These are phyloP conservation scores for Brachirus orientalis DNA, from an alignment of 2,113 vertebrate species.

Conservation along the genomic window DNA sequence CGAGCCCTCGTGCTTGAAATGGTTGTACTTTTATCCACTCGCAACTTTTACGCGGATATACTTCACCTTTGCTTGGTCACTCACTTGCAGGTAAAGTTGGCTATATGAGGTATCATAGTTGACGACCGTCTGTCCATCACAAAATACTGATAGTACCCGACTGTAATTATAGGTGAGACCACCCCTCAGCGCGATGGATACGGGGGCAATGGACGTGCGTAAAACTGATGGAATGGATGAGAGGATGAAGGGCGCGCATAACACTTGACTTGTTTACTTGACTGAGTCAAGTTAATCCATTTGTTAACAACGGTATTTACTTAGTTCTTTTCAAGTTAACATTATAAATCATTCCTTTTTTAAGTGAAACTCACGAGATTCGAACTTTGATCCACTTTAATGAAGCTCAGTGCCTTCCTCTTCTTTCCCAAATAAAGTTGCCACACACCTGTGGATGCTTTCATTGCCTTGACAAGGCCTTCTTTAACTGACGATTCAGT, in stretches of 20 bases:
- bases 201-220: conserved; percentile 15
- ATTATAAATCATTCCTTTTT: neutral
- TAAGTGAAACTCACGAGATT: neutral
- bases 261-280: neutral
- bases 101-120: neutral
- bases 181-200: neutral
- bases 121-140: neutral
- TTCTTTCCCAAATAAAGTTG: conserved; percentile 22
- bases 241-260: neutral
- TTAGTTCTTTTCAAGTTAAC: neutral
- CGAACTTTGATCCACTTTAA: neutral
- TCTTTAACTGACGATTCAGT: conserved; percentile 59
- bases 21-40: neutral
- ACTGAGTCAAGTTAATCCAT: neutral
- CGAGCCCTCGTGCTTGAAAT: neutral
- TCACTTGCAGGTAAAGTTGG: neutral
- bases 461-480: conserved; percentile 50
- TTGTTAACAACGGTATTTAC: neutral
- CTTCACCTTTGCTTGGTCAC: conserved; percentile 1
- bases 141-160: neutral
- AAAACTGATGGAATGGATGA: conserved; percentile 43
- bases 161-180: neutral
- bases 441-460: conserved; percentile 76
- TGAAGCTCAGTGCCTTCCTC: neutral
- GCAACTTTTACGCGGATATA: conserved; percentile 60